These are phyloP conservation scores for Choristoneura rosaceana DNA, from an alignment of 2,888 invertebrate genomes.

Conservation along the genomic window DNA sequence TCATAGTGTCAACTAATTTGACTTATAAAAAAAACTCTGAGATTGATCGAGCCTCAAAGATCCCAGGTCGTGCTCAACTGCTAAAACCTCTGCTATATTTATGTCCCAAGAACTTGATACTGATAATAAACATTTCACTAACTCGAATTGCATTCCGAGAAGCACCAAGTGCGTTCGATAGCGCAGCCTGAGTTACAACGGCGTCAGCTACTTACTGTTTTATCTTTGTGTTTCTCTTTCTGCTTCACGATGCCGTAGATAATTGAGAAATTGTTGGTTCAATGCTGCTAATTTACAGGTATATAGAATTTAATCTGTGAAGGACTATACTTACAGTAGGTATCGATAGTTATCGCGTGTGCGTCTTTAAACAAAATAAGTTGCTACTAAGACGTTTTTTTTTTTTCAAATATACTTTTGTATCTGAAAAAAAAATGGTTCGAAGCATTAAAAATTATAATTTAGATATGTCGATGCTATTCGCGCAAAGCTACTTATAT, in stretches of 20 bases:
- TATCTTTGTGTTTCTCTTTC: constrained; percentile 48
- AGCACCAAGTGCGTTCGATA: constrained; percentile 61
- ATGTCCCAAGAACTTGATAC: constrained; percentile 73
- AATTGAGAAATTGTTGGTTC: constrained; percentile 12
- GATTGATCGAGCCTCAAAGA: constrained; percentile 10
- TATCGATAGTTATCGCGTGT: background rate
- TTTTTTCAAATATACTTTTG: no score
- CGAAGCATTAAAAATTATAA: no score
- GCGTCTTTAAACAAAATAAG: no score
- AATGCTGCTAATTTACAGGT: background rate
- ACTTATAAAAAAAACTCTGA: background rate
- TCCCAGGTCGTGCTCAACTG: constrained; percentile 3
- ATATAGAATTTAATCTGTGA: background rate
- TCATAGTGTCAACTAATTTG: no score
- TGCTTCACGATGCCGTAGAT: constrained; percentile 44
- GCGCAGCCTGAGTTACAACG: constrained; percentile 65
- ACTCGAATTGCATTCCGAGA: constrained; percentile 78
- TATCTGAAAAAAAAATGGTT: no score
- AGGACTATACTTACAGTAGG: background rate
- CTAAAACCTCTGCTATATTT: constrained; percentile 54
- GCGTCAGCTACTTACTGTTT: constrained; percentile 68
- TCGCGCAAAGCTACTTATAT: no score
- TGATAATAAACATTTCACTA: constrained; percentile 78
- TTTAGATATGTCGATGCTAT: no score
- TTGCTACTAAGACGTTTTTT: no score